phyloP scores from a whole-genome alignment of 2,797 vertebrate species.

The Taeniopygia guttata region DNA sequence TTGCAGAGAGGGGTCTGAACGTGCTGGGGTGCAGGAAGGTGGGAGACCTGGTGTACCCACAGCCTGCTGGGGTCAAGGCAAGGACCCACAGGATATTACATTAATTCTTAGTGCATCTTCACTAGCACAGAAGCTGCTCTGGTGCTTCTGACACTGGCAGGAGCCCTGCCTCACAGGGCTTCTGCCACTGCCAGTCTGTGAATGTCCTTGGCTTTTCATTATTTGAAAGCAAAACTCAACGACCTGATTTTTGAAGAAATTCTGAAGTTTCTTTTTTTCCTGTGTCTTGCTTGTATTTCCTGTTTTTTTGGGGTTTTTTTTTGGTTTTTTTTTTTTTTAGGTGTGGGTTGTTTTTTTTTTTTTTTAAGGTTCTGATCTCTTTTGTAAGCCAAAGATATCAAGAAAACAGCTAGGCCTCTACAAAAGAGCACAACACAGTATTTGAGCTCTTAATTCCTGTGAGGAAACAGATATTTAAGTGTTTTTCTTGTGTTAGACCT shows the following conservation, averaged over 20 bases:
- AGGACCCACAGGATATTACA: background rate
- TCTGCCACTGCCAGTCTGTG: background rate
- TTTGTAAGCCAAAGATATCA: background rate
- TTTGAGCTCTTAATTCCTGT: background rate
- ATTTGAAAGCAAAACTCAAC: background rate
- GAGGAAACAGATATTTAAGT: background rate
- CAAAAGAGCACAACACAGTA: background rate
- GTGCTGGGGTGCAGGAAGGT: background rate
- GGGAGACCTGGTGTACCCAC: background rate
- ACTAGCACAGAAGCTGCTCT: accelerated
- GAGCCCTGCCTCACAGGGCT: background rate
- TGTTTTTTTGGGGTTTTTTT: too few relatives aligned
- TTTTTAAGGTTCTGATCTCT: background rate
- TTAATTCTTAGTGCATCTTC: background rate
- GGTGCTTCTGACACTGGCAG: background rate
- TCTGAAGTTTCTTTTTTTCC: background rate
- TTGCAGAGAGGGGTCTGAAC: background rate
- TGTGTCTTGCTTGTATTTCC: background rate
- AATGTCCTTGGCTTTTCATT: background rate
- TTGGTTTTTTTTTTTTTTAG: too few relatives aligned
- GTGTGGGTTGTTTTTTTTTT: too few relatives aligned
- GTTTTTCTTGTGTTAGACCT: background rate
- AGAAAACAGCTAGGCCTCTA: background rate
- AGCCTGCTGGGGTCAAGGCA: background rate
- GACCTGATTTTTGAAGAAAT: background rate